These are phyloP conservation scores for Pseudochirops corinnae DNA, from an alignment of 2,797 vertebrate genomes.

Conservation along the genomic window DNA sequence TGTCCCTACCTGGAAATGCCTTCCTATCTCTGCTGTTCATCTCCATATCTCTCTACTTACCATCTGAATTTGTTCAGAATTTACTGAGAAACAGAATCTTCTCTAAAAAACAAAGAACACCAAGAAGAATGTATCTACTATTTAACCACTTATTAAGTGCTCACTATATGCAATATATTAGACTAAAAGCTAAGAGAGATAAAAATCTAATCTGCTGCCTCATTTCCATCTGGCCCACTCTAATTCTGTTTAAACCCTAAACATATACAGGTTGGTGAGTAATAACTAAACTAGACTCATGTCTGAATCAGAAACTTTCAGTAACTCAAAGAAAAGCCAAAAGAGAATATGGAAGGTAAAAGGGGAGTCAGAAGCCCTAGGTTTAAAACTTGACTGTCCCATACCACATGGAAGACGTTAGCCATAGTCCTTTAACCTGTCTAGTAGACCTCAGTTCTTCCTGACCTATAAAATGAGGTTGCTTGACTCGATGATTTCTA, in stretches of 20 bases:
- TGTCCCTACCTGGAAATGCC: not conserved
- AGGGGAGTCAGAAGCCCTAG: not conserved
- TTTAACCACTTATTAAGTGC: fast-evolving
- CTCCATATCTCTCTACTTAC: not conserved
- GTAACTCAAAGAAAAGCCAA: not conserved
- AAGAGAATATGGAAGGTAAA: not conserved
- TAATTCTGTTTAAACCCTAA: fast-evolving
- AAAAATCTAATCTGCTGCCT: not conserved
- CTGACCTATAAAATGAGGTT: not conserved
- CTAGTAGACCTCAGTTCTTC: not conserved
- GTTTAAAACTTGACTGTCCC: not conserved
- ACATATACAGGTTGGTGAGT: not conserved
- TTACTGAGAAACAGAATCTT: not conserved
- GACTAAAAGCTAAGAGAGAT: too few species aligned
- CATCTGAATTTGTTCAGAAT: not conserved
- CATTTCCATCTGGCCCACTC: not conserved
- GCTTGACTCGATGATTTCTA: not conserved
- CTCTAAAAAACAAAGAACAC: not conserved
- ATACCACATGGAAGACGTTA: not conserved
- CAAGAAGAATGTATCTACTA: not conserved
- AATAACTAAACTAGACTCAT: not conserved
- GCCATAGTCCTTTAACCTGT: not conserved
- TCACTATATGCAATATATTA: too few species aligned
- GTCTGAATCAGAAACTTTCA: not conserved
- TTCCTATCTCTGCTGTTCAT: not conserved